phyloP scores from a whole-genome alignment of 2,797 vertebrate species.

The Lepus townsendii region DNA sequence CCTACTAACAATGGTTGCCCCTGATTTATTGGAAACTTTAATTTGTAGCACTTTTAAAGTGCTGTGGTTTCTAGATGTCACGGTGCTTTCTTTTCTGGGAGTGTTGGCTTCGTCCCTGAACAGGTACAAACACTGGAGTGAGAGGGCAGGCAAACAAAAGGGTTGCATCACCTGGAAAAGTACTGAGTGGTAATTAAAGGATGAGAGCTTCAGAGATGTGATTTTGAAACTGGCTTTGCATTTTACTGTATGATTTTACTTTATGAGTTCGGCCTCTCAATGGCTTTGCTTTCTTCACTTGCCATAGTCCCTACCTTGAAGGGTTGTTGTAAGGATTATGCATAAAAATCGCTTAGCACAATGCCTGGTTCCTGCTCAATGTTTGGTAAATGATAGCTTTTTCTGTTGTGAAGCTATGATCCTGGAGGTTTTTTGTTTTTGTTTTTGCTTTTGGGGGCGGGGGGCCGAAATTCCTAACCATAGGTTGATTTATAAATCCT shows the following conservation, averaged over 20 bases:
- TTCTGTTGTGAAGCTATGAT: not conserved
- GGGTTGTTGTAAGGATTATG: not conserved
- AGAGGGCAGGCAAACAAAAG: not conserved
- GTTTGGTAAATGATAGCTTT: not conserved
- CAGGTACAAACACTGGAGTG: not conserved
- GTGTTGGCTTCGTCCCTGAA: not conserved
- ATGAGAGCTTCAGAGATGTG: not conserved
- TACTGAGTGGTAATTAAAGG: not conserved
- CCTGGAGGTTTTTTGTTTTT: not conserved
- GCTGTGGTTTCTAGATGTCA: not conserved
- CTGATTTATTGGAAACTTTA: not conserved
- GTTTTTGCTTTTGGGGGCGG: not conserved
- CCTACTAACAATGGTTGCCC: not conserved
- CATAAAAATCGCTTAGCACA: not conserved
- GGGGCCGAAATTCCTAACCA: not conserved
- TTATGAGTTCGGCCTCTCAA: conserved; percentile 18
- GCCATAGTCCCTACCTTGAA: not conserved
- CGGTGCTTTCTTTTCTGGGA: conserved; percentile 12
- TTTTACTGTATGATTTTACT: not conserved
- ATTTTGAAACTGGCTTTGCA: conserved; percentile 32
- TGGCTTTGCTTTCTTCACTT: conserved; percentile 31
- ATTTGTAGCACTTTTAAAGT: conserved; percentile 26
- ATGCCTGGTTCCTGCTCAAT: not conserved
- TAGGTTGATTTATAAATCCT: not conserved
- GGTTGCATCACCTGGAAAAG: not conserved